A percentile compares a stretch with the other conserved stretches of the same genome.
These are phyloP conservation scores for Acrocyrtus sp. DNA, from an alignment of 2,888 invertebrate species.

Conservation along the genomic window DNA sequence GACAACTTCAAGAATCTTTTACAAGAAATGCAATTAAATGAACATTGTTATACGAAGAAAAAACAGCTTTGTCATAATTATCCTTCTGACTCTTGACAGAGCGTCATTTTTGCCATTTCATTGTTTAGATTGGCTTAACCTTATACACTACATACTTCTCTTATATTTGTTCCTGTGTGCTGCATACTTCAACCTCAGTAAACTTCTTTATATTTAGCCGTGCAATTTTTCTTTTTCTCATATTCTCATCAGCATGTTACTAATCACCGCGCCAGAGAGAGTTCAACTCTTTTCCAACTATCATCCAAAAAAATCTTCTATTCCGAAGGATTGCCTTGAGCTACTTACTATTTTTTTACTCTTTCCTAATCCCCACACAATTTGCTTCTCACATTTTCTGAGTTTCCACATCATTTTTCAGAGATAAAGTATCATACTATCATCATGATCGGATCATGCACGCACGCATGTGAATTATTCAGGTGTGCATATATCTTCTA, in stretches of 20 bases:
- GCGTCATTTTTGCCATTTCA: background rate
- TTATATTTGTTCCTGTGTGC: background rate
- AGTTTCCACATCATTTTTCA: constrained; percentile 10
- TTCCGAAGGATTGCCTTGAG: constrained; percentile 25
- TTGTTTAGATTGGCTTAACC: background rate
- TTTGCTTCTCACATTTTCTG: constrained; percentile 9
- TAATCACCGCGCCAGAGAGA: background rate
- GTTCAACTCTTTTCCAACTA: background rate
- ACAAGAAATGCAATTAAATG: background rate
- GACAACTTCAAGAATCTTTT: background rate
- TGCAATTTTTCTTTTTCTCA: background rate
- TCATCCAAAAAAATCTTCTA: too few species aligned
- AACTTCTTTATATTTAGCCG: background rate
- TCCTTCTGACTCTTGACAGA: background rate
- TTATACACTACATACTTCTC: too few species aligned
- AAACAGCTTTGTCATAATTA: background rate
- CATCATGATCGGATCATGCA: constrained; percentile 15
- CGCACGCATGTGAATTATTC: constrained; percentile 16
- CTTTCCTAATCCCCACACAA: background rate
- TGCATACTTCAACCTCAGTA: too few species aligned
- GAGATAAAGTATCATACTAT: background rate
- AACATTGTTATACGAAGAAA: background rate
- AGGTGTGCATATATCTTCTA: background rate
- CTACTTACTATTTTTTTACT: too few species aligned
- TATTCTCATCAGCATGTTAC: background rate